Evolutionary conservation across 1,140 invertebrate species (phyloP).

Genomic region (Telenomus remus): DNA sequence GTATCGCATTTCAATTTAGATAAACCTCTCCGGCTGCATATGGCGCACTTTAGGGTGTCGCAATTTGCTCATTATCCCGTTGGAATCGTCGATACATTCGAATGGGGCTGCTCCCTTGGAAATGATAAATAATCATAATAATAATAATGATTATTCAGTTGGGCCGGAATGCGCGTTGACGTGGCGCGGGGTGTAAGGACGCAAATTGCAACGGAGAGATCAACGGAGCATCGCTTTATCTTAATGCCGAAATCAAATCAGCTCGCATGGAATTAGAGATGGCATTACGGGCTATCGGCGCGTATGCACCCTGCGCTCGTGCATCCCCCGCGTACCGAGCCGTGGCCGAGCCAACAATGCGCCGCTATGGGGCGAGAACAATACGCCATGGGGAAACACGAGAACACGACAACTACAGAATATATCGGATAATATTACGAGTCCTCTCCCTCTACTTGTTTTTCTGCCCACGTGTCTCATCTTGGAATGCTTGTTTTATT

Average conservation of each 20-base stretch:
- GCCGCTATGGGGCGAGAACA: constrained; percentile 70
- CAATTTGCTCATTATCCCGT: constrained; percentile 43
- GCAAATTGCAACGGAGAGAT: constrained; percentile 41
- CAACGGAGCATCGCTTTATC: constrained; percentile 68
- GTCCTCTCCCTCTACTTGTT: constrained; percentile 44
- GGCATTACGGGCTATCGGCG: constrained; percentile 74
- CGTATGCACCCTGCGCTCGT: constrained; percentile 69
- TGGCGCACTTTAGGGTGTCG: constrained; percentile 33
- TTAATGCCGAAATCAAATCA: constrained; percentile 76
- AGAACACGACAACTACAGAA: constrained; percentile 29
- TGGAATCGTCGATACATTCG: constrained; percentile 28
- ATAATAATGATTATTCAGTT: constrained; percentile 56
- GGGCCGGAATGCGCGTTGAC: constrained; percentile 33
- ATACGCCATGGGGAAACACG: constrained; percentile 68
- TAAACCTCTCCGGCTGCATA: constrained; percentile 40
- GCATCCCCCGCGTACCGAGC: constrained; percentile 61
- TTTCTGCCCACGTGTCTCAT: constrained; percentile 57
- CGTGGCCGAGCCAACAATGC: constrained; percentile 67
- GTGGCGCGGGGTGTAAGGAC: constrained; percentile 22
- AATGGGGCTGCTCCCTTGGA: constrained; percentile 33
- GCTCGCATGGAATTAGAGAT: constrained; percentile 74
- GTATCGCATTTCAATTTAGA: constrained; percentile 50
- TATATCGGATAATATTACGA: constrained; percentile 71
- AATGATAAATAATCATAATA: constrained; percentile 49
- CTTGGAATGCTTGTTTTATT: constrained; percentile 54